Evolutionary conservation across 2,888 invertebrate species (phyloP).

Genomic region (Lasioglossum oenotherae): DNA sequence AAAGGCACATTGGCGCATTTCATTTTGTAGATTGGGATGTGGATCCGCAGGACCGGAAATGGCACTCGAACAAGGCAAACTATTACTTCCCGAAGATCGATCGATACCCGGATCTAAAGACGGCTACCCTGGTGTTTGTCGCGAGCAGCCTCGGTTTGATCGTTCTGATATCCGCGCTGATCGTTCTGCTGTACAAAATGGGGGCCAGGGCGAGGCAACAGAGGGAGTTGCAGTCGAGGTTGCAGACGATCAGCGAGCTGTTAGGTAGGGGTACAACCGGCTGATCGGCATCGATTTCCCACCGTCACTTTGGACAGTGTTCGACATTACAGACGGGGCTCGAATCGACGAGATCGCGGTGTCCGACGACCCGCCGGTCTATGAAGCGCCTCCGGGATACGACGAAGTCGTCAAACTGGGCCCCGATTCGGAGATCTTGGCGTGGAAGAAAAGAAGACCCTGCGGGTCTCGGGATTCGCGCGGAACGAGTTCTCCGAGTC

Average conservation of each 20-base stretch:
- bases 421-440: conserved; percentile 84
- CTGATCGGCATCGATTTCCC: conserved; percentile 6
- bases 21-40: conserved; percentile 85
- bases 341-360: conserved; percentile 85
- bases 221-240: conserved; percentile 88
- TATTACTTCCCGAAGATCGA: conserved; percentile 90
- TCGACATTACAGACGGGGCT: conserved; percentile 84
- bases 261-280: conserved; percentile 84
- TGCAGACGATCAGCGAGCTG: conserved; percentile 89
- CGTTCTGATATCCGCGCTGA: conserved; percentile 87
- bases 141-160: conserved; percentile 88
- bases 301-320: conserved; percentile 72
- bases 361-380: conserved; percentile 88
- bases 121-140: conserved; percentile 88
- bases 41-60: conserved; percentile 86
- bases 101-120: conserved; percentile 88
- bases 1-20: background rate
- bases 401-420: conserved; percentile 88
- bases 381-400: conserved; percentile 90
- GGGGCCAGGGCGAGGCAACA: conserved; percentile 87
- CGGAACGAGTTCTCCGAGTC: conserved; percentile 73
- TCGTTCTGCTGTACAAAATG: conserved; percentile 88
- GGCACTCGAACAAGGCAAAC: conserved; percentile 89
- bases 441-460: conserved; percentile 71
- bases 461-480: conserved; percentile 60